Conservation (phyloP, 2,113 vertebrate genomes). For the Ciconia stormi region DNA sequence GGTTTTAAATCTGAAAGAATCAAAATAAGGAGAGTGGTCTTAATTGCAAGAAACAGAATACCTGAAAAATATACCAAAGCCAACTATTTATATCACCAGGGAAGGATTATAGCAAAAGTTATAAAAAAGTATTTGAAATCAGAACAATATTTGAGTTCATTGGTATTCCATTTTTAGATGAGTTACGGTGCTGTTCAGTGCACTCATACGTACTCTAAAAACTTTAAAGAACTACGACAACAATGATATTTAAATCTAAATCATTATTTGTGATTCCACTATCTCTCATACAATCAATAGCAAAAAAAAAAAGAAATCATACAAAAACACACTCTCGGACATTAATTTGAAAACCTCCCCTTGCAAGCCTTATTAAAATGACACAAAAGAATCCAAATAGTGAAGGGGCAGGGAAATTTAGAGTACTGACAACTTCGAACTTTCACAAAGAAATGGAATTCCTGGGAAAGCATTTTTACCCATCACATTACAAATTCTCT, state of each 20-base stretch:
- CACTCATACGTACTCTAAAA: neutral
- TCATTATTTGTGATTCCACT: neutral
- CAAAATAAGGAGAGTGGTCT: neutral
- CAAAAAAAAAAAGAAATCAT: neutral
- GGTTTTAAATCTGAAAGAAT: neutral
- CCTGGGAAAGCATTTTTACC: slow-evolving; percentile 4
- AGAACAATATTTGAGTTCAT: neutral
- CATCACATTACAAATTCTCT: neutral
- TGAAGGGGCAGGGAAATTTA: neutral
- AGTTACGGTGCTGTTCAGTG: neutral
- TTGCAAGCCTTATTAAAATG: neutral
- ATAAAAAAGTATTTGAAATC: neutral
- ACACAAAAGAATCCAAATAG: neutral
- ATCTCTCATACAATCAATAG: neutral
- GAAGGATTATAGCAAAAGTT: neutral
- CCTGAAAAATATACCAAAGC: neutral
- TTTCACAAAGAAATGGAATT: neutral
- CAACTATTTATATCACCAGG: neutral
- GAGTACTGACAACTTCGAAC: neutral
- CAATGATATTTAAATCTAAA: neutral
- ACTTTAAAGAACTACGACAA: neutral
- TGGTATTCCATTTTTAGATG: neutral
- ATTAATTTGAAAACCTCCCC: neutral
- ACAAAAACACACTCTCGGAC: neutral
- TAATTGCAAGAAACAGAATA: neutral